Evolutionary conservation across 2,888 invertebrate genomes (phyloP).

Genomic region (Fabriciana adippe): DNA sequence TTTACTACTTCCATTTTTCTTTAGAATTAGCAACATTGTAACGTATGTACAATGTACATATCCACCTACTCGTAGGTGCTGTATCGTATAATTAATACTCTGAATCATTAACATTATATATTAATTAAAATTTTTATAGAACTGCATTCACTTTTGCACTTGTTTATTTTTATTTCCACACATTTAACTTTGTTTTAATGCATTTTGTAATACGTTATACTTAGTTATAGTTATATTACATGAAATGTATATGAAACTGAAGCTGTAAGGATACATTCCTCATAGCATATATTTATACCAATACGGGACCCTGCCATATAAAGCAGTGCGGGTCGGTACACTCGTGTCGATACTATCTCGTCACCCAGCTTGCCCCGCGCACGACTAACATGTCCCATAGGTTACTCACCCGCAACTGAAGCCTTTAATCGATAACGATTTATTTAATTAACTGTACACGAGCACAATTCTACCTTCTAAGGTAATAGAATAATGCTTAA

Average conservation of each 20-base stretch:
- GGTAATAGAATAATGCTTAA: constrained; percentile 37
- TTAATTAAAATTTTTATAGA: constrained; percentile 14
- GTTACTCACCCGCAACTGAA: constrained; percentile 43
- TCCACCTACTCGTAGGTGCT: not conserved
- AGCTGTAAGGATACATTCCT: constrained; percentile 27
- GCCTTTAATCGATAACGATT: constrained; percentile 46
- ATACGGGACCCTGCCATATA: constrained; percentile 41
- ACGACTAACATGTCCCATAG: constrained; percentile 50
- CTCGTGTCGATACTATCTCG: constrained; percentile 64
- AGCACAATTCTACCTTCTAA: constrained; percentile 41
- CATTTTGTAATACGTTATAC: not conserved
- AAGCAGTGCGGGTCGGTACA: constrained; percentile 46
- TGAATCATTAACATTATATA: constrained; percentile 1
- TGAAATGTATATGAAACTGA: constrained; percentile 1
- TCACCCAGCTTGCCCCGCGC: constrained; percentile 67
- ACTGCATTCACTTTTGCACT: constrained; percentile 14
- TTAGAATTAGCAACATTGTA: constrained; percentile 20
- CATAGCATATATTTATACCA: constrained; percentile 34
- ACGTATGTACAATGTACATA: too few species aligned
- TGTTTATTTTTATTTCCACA: not conserved
- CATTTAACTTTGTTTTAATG: too few species aligned
- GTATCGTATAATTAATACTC: not conserved
- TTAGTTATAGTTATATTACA: not conserved
- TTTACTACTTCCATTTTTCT: constrained; percentile 14
- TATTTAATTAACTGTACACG: constrained; percentile 47